Evolutionary conservation across 2,888 invertebrate species (phyloP), one percentile per base, ranked within the genome.

Genomic region (Oscheius myriophilus): DNA sequence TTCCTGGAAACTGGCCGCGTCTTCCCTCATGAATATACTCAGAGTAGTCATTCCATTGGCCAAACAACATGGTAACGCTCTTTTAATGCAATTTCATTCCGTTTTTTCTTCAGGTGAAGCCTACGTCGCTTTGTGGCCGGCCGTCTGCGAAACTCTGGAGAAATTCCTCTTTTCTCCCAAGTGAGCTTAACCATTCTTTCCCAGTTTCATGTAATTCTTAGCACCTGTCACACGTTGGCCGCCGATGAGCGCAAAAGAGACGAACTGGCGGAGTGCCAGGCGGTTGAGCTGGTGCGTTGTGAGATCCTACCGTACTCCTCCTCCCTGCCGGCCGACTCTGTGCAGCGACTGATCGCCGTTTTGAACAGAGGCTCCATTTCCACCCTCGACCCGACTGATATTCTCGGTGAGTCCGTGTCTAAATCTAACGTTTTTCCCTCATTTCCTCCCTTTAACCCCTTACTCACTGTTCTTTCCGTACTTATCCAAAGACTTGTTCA

Each of bases 151-250:
- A 62, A 92, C 94, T 0, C 88, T 97, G 45, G 94, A 96, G 83
- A 92, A 93, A 66, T 96, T 96, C 87, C 90, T 97, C 69, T 97
- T 97, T 87, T 93, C 93, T 11, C 91, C 91, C 84, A 91, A 91
- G 92, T 92, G 88, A 87, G 75, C 70, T 46, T 64, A 39, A 9
- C 18, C 12, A 7, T n/a, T 43, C 11, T 53, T 46, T 61, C 46
- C 46, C 18, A 9, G 2, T 18, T 49, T n/a, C 43, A 25, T 14
- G 4, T 18, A 2, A 23, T 18, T 46, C 49, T 55, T 58, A 83
- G 83, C 64, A 71, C 71, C 62, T 76, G 73, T 11, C 70, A 55
- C 9, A 78, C 78, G 11, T 73, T 86, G 25, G 78, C 81, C 16
- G 79, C 84, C 1, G 86, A 86, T 54, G 86, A 86, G 55, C 69